Base-by-base conservation (phyloP, 2,888 invertebrate genomes). In the Cheilosia grossa region DNA sequence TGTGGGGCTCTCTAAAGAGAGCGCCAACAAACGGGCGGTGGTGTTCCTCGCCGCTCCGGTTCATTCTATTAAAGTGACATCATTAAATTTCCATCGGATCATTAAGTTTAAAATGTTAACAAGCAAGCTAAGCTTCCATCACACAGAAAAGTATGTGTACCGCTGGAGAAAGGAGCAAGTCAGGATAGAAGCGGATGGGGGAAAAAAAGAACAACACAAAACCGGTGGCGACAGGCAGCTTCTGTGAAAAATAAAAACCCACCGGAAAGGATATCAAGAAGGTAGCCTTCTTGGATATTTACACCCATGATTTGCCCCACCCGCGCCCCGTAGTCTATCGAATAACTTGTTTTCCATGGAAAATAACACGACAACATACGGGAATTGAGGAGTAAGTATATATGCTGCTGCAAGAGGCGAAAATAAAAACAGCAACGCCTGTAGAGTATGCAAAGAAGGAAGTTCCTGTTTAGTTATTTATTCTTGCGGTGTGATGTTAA, bases 1-100 rank as follows among this genome's bases (percentile, higher is more conserved):
- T 53, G 42, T 53, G n/a, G 4, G 40, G 21, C 42, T 42, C 21
- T 27, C 13, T 5, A 51, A n/a, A 24, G 24, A 10, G 15, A 15
- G 19, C 24, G 13, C 4, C 4, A 37, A 13, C 10, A 10, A 37
- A 37, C 37, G 33, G 59, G 30, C 49, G 64, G 21, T 61, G 30
- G 33, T 51, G 37, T 58, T 63, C 58, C 19, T 40, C 66, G 59
- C 51, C 54, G 27, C 73, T 82, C 77, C 67, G 49, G 72, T 77
- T 86, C 86, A 86, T 86, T 86, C 77, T 86, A 86, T 86, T 86
- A 86, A 86, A 86, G 82, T 86, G 86, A 86, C 86, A 86, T 86
- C 86, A 86, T 86, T 86, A 86, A 86, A 86, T 86, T 86, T 86
- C 86, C 82, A 82, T 86, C 86, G 86, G 86, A 86, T 86, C 86